phyloP scores from a whole-genome alignment of 1,140 invertebrate species.

The Drosophila sp. region DNA sequence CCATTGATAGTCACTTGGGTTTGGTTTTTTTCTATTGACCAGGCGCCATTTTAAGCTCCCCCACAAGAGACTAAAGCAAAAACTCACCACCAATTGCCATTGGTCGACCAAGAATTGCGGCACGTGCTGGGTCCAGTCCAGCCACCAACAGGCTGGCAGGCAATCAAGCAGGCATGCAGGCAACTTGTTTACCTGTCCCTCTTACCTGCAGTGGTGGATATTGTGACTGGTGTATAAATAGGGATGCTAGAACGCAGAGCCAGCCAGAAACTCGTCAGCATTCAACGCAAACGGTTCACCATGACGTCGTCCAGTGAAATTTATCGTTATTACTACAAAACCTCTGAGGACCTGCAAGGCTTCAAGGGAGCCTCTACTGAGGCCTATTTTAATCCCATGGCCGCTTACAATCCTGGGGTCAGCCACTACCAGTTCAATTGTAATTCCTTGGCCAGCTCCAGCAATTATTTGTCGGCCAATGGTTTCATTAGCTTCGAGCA shows the following conservation, averaged over 20 bases:
- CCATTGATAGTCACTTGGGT: slow-evolving; percentile 40
- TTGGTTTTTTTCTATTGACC: slow-evolving; percentile 35
- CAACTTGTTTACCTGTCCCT: slow-evolving; percentile 66
- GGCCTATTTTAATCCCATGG: slow-evolving; percentile 79
- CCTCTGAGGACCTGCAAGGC: slow-evolving; percentile 77
- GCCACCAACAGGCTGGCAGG: slow-evolving; percentile 10
- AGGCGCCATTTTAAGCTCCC: slow-evolving; percentile 64
- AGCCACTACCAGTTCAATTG: slow-evolving; percentile 72
- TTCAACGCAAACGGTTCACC: slow-evolving; percentile 47
- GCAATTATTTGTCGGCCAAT: slow-evolving; percentile 69
- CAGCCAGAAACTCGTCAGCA: slow-evolving; percentile 66
- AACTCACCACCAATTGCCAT: slow-evolving; percentile 62
- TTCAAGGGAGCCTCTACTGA: slow-evolving; percentile 64
- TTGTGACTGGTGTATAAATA: slow-evolving; percentile 61
- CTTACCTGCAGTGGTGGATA: slow-evolving; percentile 67
- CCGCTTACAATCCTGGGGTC: slow-evolving; percentile 72
- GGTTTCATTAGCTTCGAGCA: slow-evolving; percentile 80
- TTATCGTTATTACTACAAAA: slow-evolving; percentile 81
- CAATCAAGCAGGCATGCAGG: slow-evolving; percentile 23
- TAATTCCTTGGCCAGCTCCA: slow-evolving; percentile 62
- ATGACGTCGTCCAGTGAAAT: slow-evolving; percentile 77
- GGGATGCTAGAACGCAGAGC: slow-evolving; percentile 46
- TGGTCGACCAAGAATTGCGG: slow-evolving; percentile 46
- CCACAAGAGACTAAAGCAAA: neutral
- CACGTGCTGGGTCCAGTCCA: slow-evolving; percentile 60